Conservation (phyloP, 2,797 vertebrate species). For the Sibirionetta formosa region DNA sequence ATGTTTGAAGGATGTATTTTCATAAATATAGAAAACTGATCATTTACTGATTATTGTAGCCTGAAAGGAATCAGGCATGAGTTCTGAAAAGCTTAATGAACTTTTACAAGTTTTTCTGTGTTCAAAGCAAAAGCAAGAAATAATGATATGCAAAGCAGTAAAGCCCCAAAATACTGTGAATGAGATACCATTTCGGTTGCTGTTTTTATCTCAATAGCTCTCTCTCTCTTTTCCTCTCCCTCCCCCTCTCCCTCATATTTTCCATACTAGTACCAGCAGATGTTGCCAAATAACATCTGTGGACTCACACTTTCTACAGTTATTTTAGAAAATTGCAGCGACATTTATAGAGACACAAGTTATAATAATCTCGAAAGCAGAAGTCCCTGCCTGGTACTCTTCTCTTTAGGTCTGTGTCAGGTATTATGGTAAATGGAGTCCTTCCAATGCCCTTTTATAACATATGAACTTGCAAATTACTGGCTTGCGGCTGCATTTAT, state of each 20-base stretch:
- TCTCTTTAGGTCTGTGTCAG: not conserved
- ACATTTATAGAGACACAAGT: not conserved
- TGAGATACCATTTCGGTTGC: not conserved
- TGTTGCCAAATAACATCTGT: not conserved
- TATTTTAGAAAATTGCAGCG: constrained; percentile 12
- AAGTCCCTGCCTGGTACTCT: not conserved
- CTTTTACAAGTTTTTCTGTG: not conserved
- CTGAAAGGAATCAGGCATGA: not conserved
- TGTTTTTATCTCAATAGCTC: not conserved
- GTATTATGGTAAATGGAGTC: not conserved
- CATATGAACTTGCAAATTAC: not conserved
- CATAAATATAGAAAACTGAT: not conserved
- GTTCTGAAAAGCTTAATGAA: not conserved
- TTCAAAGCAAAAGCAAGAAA: not conserved
- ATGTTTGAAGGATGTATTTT: not conserved
- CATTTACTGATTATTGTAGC: not conserved
- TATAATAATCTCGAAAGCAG: not conserved
- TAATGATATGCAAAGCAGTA: not conserved
- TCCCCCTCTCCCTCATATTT: not conserved
- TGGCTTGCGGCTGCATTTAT: not conserved
- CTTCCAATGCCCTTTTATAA: not conserved
- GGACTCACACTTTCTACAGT: not conserved
- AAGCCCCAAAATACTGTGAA: not conserved
- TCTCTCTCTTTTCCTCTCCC: not conserved
- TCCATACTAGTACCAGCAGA: not conserved